Percentiles rank a stretch among this genome's conserved stretches.
phyloP scores from a whole-genome alignment of 1,140 invertebrate genomes.

The Ridgeia piscesae region DNA sequence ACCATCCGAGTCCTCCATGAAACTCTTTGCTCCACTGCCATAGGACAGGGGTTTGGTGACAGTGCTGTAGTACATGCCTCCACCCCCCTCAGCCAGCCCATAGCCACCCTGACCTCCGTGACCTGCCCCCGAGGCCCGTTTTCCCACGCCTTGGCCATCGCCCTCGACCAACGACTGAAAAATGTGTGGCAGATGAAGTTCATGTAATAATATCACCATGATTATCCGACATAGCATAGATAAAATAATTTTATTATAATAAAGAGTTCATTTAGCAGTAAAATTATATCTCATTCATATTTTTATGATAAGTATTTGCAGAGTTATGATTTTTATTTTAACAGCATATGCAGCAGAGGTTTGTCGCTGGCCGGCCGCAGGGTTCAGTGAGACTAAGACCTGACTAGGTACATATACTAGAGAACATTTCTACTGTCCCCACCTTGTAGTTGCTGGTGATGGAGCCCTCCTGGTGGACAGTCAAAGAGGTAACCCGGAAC shows the following conservation, averaged over 20 bases:
- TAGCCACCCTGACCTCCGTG: conserved; percentile 44
- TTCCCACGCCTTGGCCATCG: conserved; percentile 30
- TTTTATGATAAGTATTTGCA: too few relatives aligned
- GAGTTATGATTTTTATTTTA: too few relatives aligned
- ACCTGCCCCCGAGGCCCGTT: conserved; percentile 34
- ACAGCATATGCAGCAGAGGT: too few relatives aligned
- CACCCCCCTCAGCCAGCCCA: conserved; percentile 25
- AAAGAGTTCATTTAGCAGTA: too few relatives aligned
- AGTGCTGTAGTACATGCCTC: conserved; percentile 39
- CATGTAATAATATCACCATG: too few relatives aligned
- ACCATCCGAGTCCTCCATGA: conserved; percentile 14
- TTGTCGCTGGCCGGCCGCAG: too few relatives aligned
- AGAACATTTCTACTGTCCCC: background rate
- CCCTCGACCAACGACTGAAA: conserved; percentile 30
- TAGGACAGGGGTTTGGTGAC: conserved; percentile 29
- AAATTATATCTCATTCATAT: too few relatives aligned
- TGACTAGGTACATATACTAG: background rate
- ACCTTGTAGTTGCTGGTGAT: conserved; percentile 40
- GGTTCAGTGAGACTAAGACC: too few relatives aligned
- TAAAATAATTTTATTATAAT: too few relatives aligned
- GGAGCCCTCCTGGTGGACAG: conserved; percentile 37
- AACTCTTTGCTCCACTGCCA: conserved; percentile 37
- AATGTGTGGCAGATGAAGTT: too few relatives aligned
- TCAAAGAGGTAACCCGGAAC: conserved; percentile 33
- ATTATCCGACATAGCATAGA: too few relatives aligned